Evolutionary conservation across 2,888 invertebrate genomes (phyloP), one percentile per base, ranked within the genome.

Genomic region (Willowsia nigromaculata): DNA sequence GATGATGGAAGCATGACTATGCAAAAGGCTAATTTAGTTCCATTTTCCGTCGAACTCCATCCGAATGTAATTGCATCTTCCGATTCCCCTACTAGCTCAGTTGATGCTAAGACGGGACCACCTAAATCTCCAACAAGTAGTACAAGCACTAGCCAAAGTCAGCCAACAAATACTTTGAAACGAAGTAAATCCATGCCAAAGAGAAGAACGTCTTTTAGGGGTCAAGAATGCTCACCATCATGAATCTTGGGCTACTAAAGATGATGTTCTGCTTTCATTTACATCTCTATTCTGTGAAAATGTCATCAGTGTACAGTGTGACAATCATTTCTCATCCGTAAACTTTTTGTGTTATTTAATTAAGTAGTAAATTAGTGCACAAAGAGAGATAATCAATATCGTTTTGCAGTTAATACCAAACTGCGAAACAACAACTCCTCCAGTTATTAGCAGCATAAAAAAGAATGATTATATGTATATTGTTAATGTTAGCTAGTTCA

Each of bases 121-220:
- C 62, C 76, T 18, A 65, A 37, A 9, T 85, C 90, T 59, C 68
- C 88, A 13, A 30, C 37, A 9, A 82, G 68, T 40, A 82, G 84
- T 76, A 71, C 40, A 18, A 85, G 59, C 13, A 65, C 88, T 53
- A 76, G 74, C n/a, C 62, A 68, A 18, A 76, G 74, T 11, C 62
- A 68, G 15, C 82, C 82, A 5, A 43, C 88, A 30, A 80, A 78
- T 59, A 90, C 84, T 62, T 85, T 91, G 25, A 92, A 92, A 83
- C 80, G 92, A 50, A 92, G 92, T 82, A 92, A 92, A 83, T 92
- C 92, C 0, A 91, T 92, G 90, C 92, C 92, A 13, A 92, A 91
- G 84, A 87, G 91, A 37, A 89, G 91, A 87, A 86, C 91, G 15
- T 91, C 91, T 11, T 91, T 92, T 71, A 85, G 91, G 50, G 91